Base-by-base conservation (phyloP, 1,140 invertebrate genomes). In the Magallana angulata region DNA sequence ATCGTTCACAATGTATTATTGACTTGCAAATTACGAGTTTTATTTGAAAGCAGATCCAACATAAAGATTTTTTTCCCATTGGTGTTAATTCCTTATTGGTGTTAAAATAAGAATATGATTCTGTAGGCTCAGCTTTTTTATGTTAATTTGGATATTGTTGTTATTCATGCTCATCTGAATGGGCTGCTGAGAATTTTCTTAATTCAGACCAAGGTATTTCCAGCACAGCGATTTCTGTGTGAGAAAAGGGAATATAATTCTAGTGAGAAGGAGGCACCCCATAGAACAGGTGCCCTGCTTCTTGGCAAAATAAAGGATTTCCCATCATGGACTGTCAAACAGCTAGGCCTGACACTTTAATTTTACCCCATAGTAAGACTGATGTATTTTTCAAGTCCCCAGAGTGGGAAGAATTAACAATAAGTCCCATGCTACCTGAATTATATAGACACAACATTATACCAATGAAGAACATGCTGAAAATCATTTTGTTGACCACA, bases 141-240 rank as follows among this genome's bases (percentile, higher is more conserved):
- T 76, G 68, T 76, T 30, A 76, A 76, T 76, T 76, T 76, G 8
- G 18, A 2, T 30, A 76, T 76, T 76, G 68, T 76, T 30, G 68
- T 76, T 48, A 76, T 76, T 76, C 24, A 76, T 76, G 68, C 24
- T 36, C 24, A 24, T 76, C 68, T 76, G 68, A 76, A 76, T 76
- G 8, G 68, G 24, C 68, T 30, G 30, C 68, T 76, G 68, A 36
- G 68, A 76, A 76, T 30, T 36, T 36, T 76, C 24, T 24, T 76
- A 76, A 76, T 76, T 30, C 68, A 76, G 24, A 30, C 68, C 18
- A 24, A 30, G 36, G 68, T 30, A 12, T 76, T 76, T 76, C 68
- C 68, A 76, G 24, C 68, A 76, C 68, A 76, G 68, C 68, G 14
- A 76, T 76, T 76, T 76, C 68, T 76, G 68, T 76, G 68, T 76